These are phyloP conservation scores for Nothocercus nigrocapillus DNA, from an alignment of 2,113 vertebrate genomes.

Conservation along the genomic window DNA sequence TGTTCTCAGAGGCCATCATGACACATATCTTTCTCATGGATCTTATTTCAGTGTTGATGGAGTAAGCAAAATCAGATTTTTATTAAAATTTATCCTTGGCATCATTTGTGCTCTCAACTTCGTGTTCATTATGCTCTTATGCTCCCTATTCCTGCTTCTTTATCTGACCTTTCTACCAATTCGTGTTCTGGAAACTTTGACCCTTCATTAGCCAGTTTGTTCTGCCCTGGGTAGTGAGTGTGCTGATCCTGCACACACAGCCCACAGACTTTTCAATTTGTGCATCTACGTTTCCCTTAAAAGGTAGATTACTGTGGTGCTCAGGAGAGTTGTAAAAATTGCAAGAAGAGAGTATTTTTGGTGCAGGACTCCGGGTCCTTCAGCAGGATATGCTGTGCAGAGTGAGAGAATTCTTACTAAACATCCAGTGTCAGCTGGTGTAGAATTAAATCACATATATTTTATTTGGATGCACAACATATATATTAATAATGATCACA, in stretches of 20 bases:
- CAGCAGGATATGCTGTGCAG: background rate
- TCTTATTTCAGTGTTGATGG: background rate
- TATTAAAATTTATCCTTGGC: conserved; percentile 60
- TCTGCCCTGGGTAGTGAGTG: background rate
- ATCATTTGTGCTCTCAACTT: background rate
- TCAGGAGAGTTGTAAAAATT: background rate
- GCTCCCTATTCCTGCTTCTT: background rate
- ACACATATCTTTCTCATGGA: background rate
- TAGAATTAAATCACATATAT: background rate
- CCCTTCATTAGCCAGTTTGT: background rate
- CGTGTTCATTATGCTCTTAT: background rate
- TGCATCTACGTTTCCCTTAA: background rate
- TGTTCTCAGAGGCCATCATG: background rate
- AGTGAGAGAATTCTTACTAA: background rate
- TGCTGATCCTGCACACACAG: background rate
- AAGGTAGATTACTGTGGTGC: background rate
- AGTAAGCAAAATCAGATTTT: background rate
- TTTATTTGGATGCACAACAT: background rate
- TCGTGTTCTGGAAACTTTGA: background rate
- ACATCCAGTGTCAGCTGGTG: background rate
- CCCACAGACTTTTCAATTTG: background rate
- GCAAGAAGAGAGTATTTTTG: background rate
- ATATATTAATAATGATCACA: background rate
- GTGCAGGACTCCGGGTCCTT: background rate
- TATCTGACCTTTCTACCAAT: background rate